Evolutionary conservation across 2,888 invertebrate genomes (phyloP), one percentile per base, ranked within the genome.

Genomic region (Ypsolopha scabrella): DNA sequence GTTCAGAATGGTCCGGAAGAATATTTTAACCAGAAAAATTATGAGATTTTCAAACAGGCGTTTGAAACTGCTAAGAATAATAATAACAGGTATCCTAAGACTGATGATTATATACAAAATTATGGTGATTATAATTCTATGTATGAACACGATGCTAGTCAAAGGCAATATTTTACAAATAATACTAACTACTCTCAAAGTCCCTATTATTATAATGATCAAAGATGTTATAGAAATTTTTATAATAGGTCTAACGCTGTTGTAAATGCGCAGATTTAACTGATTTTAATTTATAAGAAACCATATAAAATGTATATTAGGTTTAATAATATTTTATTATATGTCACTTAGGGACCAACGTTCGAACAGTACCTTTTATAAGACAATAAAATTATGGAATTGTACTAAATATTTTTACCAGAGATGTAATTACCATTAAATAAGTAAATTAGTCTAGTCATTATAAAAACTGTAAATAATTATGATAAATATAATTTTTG

Each of bases 31-130:
- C 80, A 81, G 51, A 75, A 76, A 59, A 90, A 90, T 64, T 90
- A 89, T 50, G 88, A 90, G 57, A 67, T 90, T 51, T 90, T 90
- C 57, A 88, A 86, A 60, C 87, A 83, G 55, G 88, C 89, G 10
- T 90, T 90, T 60, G 90, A 90, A 54, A 74, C 58, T 41, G 81
- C 83, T 6, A 78, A 75, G 53, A 74, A 67, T 51, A 65, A 60
- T 50, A 76, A 70, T 53, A 75, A 67, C 24, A 24, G 24, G 57
- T 59, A 64, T 53, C 58, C 67, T 7, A 77, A 75, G 61, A 63
- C 65, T 55, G 75, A 74, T 51, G 66, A 72, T 39, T 70, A 64
- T 53, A 14, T 57, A 8, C 47, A 54, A 2, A 68, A 62, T 53
- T 72, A 71, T 56, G 64, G 58, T 36, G 71, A 68, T 58, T 71